phyloP scores from a whole-genome alignment of 1,140 invertebrate species.

The Bombus confusus region DNA sequence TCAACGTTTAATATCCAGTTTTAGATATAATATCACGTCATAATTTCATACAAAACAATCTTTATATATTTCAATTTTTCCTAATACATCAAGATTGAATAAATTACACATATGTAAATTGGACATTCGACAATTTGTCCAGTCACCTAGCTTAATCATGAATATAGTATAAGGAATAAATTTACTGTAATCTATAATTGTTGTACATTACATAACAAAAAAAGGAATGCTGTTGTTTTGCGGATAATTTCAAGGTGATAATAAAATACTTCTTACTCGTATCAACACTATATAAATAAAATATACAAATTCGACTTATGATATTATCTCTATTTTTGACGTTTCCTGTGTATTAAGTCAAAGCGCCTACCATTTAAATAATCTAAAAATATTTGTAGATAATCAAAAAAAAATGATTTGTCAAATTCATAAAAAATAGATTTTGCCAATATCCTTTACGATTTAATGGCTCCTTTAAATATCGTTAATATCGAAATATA shows the following conservation, averaged over 20 bases:
- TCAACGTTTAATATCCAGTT: background rate
- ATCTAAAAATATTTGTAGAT: background rate
- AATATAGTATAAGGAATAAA: background rate
- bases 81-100: background rate
- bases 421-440: background rate
- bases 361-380: background rate
- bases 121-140: background rate
- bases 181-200: background rate
- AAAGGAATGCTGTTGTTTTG: background rate
- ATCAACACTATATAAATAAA: background rate
- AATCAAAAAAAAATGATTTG: background rate
- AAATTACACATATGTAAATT: background rate
- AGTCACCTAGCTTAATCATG: background rate
- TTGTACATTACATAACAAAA: background rate
- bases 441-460: background rate
- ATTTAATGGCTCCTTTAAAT: too few relatives aligned
- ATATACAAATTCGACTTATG: background rate
- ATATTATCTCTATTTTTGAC: background rate
- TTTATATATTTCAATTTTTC: background rate
- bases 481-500: background rate
- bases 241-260: background rate
- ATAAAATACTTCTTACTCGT: background rate
- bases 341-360: background rate
- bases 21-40: background rate
- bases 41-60: background rate